Conservation (phyloP, 2,888 invertebrate species). For the Oxytorus armatus region DNA sequence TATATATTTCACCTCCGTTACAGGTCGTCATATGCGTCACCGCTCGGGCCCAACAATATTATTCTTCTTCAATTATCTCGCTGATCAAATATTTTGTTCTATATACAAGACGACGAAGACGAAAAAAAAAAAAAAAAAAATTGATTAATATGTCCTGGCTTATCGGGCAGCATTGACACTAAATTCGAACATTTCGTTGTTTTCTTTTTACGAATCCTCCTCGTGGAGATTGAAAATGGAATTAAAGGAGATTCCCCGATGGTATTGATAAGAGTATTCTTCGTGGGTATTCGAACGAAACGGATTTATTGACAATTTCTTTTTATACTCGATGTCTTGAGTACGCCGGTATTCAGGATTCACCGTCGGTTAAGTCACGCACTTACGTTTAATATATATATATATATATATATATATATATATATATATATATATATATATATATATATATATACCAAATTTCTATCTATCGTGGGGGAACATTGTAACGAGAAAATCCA, state of each 20-base stretch:
- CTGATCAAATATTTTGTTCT: constrained; percentile 49
- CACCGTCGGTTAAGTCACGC: constrained; percentile 34
- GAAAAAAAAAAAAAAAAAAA: constrained; percentile 24
- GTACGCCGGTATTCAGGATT: constrained; percentile 71
- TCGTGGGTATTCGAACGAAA: constrained; percentile 70
- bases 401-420: neutral
- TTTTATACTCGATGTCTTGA: constrained; percentile 74
- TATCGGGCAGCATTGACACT: constrained; percentile 40
- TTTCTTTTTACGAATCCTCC: neutral
- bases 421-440: neutral
- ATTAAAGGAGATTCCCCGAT: neutral
- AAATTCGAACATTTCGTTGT: constrained; percentile 3
- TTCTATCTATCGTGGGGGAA: too few species aligned
- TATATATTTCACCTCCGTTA: constrained; percentile 1
- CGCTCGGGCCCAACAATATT: constrained; percentile 36
- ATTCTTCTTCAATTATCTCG: constrained; percentile 16
- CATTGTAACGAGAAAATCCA: constrained; percentile 1
- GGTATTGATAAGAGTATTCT: constrained; percentile 16
- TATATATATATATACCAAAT: too few species aligned
- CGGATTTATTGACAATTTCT: constrained; percentile 75
- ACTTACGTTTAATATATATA: constrained; percentile 62
- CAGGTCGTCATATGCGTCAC: constrained; percentile 47
- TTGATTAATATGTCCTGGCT: constrained; percentile 15
- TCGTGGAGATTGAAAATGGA: neutral
- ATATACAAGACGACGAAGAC: constrained; percentile 20